Conservation (phyloP, 2,113 vertebrate species). For the Gallinago undulata region DNA sequence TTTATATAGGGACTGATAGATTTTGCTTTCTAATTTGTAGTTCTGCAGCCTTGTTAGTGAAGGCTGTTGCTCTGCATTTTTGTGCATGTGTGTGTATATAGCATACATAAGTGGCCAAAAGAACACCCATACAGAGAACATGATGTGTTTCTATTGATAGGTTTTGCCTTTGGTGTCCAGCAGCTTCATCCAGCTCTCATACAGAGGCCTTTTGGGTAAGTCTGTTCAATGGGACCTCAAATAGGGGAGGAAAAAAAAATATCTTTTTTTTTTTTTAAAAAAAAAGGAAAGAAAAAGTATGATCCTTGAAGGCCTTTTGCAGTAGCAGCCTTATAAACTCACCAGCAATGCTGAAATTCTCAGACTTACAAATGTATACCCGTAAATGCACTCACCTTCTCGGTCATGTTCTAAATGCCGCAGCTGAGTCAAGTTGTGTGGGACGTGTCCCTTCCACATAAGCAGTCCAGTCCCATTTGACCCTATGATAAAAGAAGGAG, state of each 20-base stretch:
- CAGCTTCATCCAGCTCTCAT: constrained; percentile 98
- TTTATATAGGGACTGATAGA: background rate
- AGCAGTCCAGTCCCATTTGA: constrained; percentile 53
- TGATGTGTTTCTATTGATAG: constrained; percentile 79
- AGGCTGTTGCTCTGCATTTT: background rate
- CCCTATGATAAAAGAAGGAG: constrained; percentile 74
- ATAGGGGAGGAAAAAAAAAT: background rate
- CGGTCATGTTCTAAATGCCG: constrained; percentile 66
- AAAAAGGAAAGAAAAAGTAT: background rate
- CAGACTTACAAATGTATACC: constrained; percentile 26
- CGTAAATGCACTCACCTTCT: constrained; percentile 56
- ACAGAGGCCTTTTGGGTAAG: constrained; percentile 98
- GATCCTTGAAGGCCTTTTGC: constrained; percentile 29
- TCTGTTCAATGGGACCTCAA: constrained; percentile 38
- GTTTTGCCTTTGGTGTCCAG: constrained; percentile 97
- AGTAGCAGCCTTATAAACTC: constrained; percentile 52
- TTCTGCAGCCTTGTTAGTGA: background rate
- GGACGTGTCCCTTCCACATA: constrained; percentile 54
- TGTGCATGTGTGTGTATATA: background rate
- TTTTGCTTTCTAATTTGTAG: background rate
- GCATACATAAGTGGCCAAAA: background rate
- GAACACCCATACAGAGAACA: constrained; percentile 35
- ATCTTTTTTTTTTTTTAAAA: background rate
- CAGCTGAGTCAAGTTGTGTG: constrained; percentile 79
- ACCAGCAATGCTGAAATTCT: constrained; percentile 47